phyloP scores from a whole-genome alignment of 2,888 invertebrate genomes.

The Ochlodes sylvanus region DNA sequence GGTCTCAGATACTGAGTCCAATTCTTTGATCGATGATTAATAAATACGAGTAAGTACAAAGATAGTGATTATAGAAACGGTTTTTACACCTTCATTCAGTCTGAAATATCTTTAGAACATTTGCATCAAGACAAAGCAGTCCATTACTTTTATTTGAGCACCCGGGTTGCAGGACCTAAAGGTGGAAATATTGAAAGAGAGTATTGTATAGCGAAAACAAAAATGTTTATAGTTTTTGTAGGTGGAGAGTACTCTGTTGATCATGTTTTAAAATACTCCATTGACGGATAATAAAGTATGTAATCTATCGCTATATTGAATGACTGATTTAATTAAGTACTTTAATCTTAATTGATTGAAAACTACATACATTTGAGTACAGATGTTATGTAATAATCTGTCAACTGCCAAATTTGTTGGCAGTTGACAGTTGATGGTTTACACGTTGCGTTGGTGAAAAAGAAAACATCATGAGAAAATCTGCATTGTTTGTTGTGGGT shows the following conservation, averaged over 20 bases:
- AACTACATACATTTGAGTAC: no score
- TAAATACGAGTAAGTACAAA: background rate
- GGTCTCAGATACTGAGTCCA: conserved; percentile 3
- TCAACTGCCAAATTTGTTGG: no score
- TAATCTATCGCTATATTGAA: no score
- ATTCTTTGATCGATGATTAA: no score
- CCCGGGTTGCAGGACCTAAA: conserved; percentile 16
- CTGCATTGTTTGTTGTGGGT: no score
- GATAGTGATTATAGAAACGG: conserved; percentile 4
- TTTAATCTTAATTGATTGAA: no score
- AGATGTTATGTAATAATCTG: no score
- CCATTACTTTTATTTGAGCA: conserved; percentile 35
- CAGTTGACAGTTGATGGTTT: no score
- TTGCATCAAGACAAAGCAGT: conserved; percentile 29
- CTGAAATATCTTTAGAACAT: conserved; percentile 26
- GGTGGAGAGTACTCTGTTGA: conserved; percentile 58
- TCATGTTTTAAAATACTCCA: conserved; percentile 25
- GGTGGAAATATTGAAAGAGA: conserved; percentile 44
- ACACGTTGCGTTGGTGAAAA: no score
- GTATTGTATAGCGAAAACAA: conserved; percentile 56
- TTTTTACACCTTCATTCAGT: conserved; percentile 20
- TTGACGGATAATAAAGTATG: no score
- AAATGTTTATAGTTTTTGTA: conserved; percentile 56
- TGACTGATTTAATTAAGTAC: no score
- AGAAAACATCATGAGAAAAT: no score